These are phyloP conservation scores for Xyrauchen texanus DNA, from an alignment of 2,113 vertebrate species.

Conservation along the genomic window DNA sequence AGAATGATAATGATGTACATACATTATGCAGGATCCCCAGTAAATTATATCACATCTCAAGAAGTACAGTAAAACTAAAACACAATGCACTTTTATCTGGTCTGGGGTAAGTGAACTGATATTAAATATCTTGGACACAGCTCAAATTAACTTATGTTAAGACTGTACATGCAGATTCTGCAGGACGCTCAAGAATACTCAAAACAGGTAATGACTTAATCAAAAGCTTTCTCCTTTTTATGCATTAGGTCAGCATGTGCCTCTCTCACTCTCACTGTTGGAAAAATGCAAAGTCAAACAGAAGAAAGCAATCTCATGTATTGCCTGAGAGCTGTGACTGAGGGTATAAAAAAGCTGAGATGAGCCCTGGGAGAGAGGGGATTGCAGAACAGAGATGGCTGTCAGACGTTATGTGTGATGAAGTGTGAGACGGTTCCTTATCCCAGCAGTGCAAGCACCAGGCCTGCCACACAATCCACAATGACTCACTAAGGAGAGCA, in stretches of 20 bases:
- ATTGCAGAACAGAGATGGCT: constrained; percentile 29
- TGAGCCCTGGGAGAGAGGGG: not conserved
- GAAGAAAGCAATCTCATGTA: constrained; percentile 33
- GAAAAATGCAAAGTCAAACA: constrained; percentile 39
- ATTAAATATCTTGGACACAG: too few species aligned
- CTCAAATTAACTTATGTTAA: not conserved
- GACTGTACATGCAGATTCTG: constrained; percentile 47
- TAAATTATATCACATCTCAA: too few species aligned
- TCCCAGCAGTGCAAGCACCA: constrained; percentile 5
- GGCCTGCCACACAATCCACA: constrained; percentile 1
- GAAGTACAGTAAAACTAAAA: not conserved
- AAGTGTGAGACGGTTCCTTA: constrained; percentile 9
- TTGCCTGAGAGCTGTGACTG: not conserved
- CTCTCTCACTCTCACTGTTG: not conserved
- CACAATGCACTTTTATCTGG: not conserved
- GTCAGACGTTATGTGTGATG: constrained; percentile 15
- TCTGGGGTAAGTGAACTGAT: too few species aligned
- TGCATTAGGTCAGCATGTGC: constrained; percentile 57
- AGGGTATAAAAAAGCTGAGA: constrained; percentile 7
- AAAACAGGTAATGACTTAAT: constrained; percentile 67
- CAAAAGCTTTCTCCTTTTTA: constrained; percentile 63
- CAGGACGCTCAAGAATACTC: constrained; percentile 68
- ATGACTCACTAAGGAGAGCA: constrained; percentile 6
- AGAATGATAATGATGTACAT: too few species aligned
- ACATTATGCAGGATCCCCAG: too few species aligned